These are phyloP conservation scores for Spea hammondii DNA, from an alignment of 2,797 vertebrate species.

Conservation along the genomic window DNA sequence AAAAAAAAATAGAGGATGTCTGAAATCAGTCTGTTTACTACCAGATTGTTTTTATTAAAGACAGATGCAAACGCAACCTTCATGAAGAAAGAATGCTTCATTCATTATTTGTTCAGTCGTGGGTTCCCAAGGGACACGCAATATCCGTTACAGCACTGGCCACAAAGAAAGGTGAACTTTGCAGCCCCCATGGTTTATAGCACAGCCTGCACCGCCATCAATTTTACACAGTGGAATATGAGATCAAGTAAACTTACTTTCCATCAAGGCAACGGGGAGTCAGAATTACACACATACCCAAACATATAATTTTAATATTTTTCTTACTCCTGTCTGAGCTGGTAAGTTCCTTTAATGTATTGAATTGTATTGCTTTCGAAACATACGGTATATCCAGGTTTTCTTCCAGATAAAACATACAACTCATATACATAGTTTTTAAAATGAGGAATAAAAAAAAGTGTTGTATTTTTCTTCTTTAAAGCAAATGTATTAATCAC, in stretches of 20 bases:
- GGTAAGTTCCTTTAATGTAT: neutral
- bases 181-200: conserved; percentile 29
- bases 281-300: neutral
- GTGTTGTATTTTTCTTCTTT: neutral
- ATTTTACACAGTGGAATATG: conserved; percentile 31
- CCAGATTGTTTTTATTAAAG: conserved; percentile 33
- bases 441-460: too few relatives aligned
- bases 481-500: conserved; percentile 4
- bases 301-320: conserved; percentile 12
- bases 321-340: neutral
- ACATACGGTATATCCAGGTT: too few relatives aligned
- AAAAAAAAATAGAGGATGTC: neutral
- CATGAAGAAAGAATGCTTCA: conserved; percentile 25
- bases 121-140: conserved; percentile 23
- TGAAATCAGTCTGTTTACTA: neutral
- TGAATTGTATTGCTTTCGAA: neutral
- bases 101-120: conserved; percentile 15
- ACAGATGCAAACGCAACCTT: conserved; percentile 16
- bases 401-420: too few relatives aligned
- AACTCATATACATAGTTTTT: too few relatives aligned
- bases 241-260: conserved; percentile 27
- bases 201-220: conserved; percentile 34
- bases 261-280: conserved; percentile 21
- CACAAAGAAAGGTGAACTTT: conserved; percentile 20
- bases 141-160: conserved; percentile 31